Percentiles rank a stretch among this genome's conserved stretches.
Conservation (phyloP, 2,888 invertebrate genomes). For the Abrostola tripartita region DNA sequence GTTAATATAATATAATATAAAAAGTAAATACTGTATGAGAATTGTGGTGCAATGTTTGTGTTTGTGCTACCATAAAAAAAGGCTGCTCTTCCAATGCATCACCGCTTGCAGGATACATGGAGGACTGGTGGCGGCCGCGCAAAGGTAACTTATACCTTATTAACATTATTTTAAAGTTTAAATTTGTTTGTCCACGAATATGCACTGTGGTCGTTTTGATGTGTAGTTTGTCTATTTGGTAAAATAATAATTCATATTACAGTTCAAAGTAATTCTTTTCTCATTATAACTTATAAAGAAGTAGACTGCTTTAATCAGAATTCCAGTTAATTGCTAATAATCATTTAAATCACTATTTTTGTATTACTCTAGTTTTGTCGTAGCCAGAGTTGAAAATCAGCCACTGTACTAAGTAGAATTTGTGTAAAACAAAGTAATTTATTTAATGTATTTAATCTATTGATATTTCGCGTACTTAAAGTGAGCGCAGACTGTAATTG, state of each 20-base stretch:
- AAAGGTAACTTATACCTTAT: conserved; percentile 93
- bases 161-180: conserved; percentile 68
- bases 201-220: conserved; percentile 24
- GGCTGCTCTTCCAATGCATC: conserved; percentile 93
- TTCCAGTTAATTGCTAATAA: background rate
- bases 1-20: conserved; percentile 47
- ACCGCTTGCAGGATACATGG: conserved; percentile 98
- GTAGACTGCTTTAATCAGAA: background rate
- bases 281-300: background rate
- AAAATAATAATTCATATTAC: background rate
- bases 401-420: background rate
- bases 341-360: background rate
- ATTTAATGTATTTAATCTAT: background rate
- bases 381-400: background rate
- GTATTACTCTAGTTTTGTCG: background rate
- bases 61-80: conserved; percentile 89
- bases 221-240: background rate
- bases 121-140: conserved; percentile 99
- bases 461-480: too few relatives aligned
- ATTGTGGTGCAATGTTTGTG: conserved; percentile 86
- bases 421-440: background rate
- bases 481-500: too few relatives aligned
- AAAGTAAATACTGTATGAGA: conserved; percentile 88
- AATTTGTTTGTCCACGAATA: conserved; percentile 58
- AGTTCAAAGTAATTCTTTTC: background rate